These are phyloP conservation scores for Drosophila lowei DNA, from an alignment of 1,140 invertebrate species.

Conservation along the genomic window DNA sequence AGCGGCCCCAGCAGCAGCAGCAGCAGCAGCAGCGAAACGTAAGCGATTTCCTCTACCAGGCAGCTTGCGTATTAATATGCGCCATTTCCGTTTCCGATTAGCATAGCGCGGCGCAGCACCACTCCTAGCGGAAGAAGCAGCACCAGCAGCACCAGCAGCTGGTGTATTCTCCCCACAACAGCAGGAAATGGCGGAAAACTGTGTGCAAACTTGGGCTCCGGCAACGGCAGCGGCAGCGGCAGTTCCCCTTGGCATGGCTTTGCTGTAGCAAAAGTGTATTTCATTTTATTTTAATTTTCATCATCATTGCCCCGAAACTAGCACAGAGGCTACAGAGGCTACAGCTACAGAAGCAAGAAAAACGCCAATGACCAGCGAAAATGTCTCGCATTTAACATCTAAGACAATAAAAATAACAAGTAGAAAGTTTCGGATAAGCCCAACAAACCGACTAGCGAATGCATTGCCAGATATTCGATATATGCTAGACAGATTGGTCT, in stretches of 20 bases:
- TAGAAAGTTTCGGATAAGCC: conserved; percentile 11
- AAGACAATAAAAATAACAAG: conserved; percentile 76
- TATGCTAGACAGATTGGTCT: too few species aligned
- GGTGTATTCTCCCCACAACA: conserved; percentile 55
- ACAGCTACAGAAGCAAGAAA: conserved; percentile 8
- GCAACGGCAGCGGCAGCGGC: neutral
- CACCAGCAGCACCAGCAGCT: conserved; percentile 66
- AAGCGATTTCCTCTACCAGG: conserved; percentile 64
- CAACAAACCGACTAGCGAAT: conserved; percentile 7
- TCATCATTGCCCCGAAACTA: conserved; percentile 77
- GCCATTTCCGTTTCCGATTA: conserved; percentile 81
- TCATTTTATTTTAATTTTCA: conserved; percentile 81
- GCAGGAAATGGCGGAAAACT: conserved; percentile 77
- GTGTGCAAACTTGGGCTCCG: conserved; percentile 52
- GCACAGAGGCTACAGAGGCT: conserved; percentile 54
- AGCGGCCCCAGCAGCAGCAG: conserved; percentile 30
- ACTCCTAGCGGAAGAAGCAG: conserved; percentile 17
- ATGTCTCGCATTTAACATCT: conserved; percentile 74
- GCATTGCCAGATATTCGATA: conserved; percentile 6
- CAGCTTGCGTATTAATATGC: conserved; percentile 81
- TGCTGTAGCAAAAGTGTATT: conserved; percentile 65
- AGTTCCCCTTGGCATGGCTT: conserved; percentile 10
- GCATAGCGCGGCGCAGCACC: conserved; percentile 56
- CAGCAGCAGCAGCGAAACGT: conserved; percentile 15
- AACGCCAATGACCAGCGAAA: conserved; percentile 50